Evolutionary conservation across 2,888 invertebrate species (phyloP), one percentile per base, ranked within the genome.

Genomic region (Sussaba pulchella): DNA sequence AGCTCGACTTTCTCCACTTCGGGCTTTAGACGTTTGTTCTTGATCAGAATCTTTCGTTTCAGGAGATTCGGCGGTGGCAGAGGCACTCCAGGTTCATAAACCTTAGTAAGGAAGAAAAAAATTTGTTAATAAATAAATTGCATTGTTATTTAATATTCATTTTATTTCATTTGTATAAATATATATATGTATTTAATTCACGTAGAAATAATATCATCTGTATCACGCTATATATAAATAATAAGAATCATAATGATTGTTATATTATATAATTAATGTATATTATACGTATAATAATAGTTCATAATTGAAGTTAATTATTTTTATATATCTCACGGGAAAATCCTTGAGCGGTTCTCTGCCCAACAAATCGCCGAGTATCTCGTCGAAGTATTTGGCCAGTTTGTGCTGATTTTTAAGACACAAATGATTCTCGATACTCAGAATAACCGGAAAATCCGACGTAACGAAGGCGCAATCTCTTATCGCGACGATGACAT

Each of bases 371-470:
- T 96, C 95, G 3, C 95, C 96, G 79, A 96, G 93, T 78, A 95
- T 94, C 57, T 96, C 95, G 90, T 95, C 94, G 90, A 95, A 95
- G 87, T 95, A 95, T 87, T 95, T 94, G 69, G 96, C 95, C 92
- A 96, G 92, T 90, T 95, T 95, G 87, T 94, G 94, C 90, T 96
- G 95, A 89, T 96, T 95, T 72, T 93, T 93, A 88, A 93, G 88
- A 79, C 94, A 94, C 90, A 95, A 96, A 89, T 95, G 95, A 89
- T 95, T 96, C 88, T 95, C 95, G 90, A 95, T 95, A 78, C 95
- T 95, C 41, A 96, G 91, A 83, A 95, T 95, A 54, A 96, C 93
- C 1, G 95, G 95, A 86, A 93, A 95, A 54, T 95, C 95, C 24
- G 95, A 94, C 2, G 95, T 94, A 43, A 95, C 94, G 88, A 95